Percentiles rank a stretch among this genome's conserved stretches.
Evolutionary conservation across 2,113 vertebrate genomes (phyloP).

Genomic region (Mesoclemmys tuberculata): DNA sequence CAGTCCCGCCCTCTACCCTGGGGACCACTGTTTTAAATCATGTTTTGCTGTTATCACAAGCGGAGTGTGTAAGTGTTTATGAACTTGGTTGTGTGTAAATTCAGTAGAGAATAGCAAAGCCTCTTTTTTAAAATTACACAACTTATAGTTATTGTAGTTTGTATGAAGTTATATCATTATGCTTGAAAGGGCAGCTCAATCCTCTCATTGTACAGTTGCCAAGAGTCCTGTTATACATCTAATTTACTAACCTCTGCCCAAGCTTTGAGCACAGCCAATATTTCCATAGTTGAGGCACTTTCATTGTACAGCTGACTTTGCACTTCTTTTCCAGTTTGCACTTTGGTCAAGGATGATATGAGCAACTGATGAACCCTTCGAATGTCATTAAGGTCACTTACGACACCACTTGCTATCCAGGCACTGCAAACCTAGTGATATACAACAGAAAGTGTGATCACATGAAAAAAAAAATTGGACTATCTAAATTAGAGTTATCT

Average conservation of each 20-base stretch:
- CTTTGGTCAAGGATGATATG: conserved; percentile 89
- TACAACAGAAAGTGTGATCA: conserved; percentile 41
- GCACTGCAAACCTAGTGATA: conserved; percentile 91
- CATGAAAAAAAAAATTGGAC: conserved; percentile 8
- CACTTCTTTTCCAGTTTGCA: conserved; percentile 86
- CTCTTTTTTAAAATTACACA: background rate
- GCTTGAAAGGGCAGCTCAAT: background rate
- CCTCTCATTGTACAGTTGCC: background rate
- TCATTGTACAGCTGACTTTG: conserved; percentile 88
- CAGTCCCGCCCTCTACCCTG: too few relatives aligned
- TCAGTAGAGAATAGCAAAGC: background rate
- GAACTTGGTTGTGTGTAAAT: background rate
- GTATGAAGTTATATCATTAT: background rate
- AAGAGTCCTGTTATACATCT: background rate
- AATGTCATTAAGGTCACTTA: conserved; percentile 90
- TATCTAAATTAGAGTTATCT: too few relatives aligned
- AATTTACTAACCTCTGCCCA: conserved; percentile 89
- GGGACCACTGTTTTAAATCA: background rate
- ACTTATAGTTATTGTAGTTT: background rate
- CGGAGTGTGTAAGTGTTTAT: background rate
- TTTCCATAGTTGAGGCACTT: conserved; percentile 92
- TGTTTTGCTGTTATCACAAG: background rate
- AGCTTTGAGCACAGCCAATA: conserved; percentile 92
- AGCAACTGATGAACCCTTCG: conserved; percentile 93
- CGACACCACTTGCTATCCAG: conserved; percentile 93